These are phyloP conservation scores for Hydraecia micacea DNA, from an alignment of 2,888 invertebrate genomes.

Conservation along the genomic window DNA sequence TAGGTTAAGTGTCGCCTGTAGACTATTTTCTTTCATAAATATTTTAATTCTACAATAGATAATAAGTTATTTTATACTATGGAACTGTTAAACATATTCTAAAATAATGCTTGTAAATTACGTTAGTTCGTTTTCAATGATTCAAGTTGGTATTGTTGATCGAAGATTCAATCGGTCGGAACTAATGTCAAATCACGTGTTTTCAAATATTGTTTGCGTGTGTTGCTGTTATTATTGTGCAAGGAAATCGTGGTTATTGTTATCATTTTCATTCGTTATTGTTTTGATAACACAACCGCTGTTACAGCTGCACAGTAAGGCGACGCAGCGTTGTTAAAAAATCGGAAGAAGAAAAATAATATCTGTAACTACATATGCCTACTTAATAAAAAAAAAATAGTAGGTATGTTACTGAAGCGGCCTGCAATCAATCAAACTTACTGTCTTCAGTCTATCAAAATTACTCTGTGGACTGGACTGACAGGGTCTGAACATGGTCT, in stretches of 20 bases:
- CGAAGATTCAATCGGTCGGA: too few relatives aligned
- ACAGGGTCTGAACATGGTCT: too few relatives aligned
- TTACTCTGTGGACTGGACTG: too few relatives aligned
- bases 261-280: neutral
- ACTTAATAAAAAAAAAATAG: too few relatives aligned
- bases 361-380: too few relatives aligned
- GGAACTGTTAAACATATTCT: neutral
- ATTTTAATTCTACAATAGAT: slow-evolving; percentile 1
- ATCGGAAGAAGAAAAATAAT: too few relatives aligned
- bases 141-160: too few relatives aligned
- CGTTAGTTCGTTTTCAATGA: neutral
- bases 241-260: neutral
- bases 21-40: neutral
- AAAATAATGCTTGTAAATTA: neutral
- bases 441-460: too few relatives aligned
- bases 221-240: neutral
- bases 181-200: slow-evolving; percentile 20
- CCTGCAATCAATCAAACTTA: too few relatives aligned
- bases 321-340: neutral
- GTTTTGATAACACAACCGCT: neutral
- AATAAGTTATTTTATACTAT: neutral
- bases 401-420: too few relatives aligned
- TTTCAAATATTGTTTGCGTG: neutral
- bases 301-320: neutral
- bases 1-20: slow-evolving; percentile 36